Evolutionary conservation across 2,797 vertebrate species (phyloP).

Genomic region (Gallinago nigripennis): DNA sequence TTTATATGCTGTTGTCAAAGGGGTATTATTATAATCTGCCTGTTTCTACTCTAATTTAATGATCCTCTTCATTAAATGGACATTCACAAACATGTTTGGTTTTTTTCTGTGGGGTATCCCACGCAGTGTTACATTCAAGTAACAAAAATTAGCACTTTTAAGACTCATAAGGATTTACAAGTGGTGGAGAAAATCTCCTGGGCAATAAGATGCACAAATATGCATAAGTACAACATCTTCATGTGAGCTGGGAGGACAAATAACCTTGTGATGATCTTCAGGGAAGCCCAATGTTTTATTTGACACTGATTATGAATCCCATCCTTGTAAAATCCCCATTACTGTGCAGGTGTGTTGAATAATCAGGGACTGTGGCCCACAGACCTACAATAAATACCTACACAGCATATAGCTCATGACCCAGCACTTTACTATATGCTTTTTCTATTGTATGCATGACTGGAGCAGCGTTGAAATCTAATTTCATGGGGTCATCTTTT

Average conservation of each 20-base stretch:
- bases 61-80: not conserved
- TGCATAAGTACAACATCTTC: not conserved
- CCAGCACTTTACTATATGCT: not conserved
- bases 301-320: not conserved
- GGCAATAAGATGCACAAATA: not conserved
- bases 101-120: not conserved
- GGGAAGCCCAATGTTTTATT: not conserved
- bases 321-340: not conserved
- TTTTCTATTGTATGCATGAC: constrained; percentile 17
- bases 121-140: not conserved
- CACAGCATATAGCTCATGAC: not conserved
- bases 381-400: not conserved
- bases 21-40: not conserved
- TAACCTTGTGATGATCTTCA: not conserved
- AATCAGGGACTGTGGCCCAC: not conserved
- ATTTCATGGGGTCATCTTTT: constrained; percentile 26
- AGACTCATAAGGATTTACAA: not conserved
- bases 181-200: not conserved
- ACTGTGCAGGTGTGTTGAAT: not conserved
- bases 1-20: not conserved
- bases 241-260: not conserved
- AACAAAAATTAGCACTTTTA: not conserved
- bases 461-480: constrained; percentile 22
- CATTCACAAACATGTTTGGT: not conserved
- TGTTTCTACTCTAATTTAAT: not conserved